These are phyloP conservation scores for Galerucella calmariensis DNA, from an alignment of 2,888 invertebrate species.

Conservation along the genomic window DNA sequence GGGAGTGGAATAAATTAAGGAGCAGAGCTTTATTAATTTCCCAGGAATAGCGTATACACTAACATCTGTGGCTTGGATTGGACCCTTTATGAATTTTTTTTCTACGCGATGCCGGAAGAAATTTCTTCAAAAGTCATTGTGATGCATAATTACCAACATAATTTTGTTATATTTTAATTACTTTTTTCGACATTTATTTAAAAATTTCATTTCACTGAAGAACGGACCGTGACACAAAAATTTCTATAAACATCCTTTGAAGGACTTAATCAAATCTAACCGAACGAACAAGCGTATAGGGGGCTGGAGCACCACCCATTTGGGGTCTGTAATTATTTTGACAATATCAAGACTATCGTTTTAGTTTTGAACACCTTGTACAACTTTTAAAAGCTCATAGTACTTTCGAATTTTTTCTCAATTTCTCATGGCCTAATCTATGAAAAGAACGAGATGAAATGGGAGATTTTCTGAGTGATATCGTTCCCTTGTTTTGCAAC, in stretches of 20 bases:
- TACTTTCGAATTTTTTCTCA: background rate
- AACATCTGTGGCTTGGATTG: slow-evolving; percentile 47
- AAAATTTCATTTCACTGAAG: slow-evolving; percentile 3
- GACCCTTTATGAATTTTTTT: slow-evolving; percentile 24
- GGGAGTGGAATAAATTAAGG: slow-evolving; percentile 47
- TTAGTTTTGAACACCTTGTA: too few species aligned
- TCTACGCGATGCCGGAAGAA: background rate
- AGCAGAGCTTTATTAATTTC: slow-evolving; percentile 49
- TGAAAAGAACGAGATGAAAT: slow-evolving; percentile 24
- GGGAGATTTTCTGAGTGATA: slow-evolving; percentile 15
- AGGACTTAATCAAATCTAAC: background rate
- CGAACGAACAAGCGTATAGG: too few species aligned
- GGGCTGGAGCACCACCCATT: too few species aligned
- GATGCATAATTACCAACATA: background rate
- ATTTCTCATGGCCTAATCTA: slow-evolving; percentile 5
- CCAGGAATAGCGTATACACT: slow-evolving; percentile 42
- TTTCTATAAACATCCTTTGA: background rate
- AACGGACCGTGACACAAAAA: background rate
- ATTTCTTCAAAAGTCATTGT: slow-evolving; percentile 3
- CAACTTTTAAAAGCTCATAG: background rate
- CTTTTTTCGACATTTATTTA: background rate
- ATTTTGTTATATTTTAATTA: background rate
- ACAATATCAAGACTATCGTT: too few species aligned
- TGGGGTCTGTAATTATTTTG: too few species aligned
- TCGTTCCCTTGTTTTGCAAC: slow-evolving; percentile 46